Evolutionary conservation across 2,888 invertebrate species (phyloP), one percentile per base, ranked within the genome.

Genomic region (Capitulum mitella): DNA sequence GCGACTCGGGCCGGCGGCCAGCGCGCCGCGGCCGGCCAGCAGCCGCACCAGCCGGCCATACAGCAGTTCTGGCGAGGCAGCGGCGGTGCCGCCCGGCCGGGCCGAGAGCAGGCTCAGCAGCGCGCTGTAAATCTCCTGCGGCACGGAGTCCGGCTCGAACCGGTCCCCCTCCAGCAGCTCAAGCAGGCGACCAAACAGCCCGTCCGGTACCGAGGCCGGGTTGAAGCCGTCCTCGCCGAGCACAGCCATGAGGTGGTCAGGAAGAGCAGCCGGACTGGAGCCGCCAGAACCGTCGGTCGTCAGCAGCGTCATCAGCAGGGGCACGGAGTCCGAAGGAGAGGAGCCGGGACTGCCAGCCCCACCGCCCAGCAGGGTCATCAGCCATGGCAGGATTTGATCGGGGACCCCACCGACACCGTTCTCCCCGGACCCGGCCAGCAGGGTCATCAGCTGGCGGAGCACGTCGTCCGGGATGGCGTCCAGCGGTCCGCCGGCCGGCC

Each of bases 21-120:
- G 61, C 29, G n/a, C 32, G 16, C 61, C 16, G 61, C 61, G 61
- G 61, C 32, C n/a, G n/a, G 61, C 61, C 61, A 61, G 61, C 61
- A 61, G 61, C 61, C 32, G 61, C 61, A 61, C 32, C 61, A 32
- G 32, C 14, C 61, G 61, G 61, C 32, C 32, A 16, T 14, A 32
- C 14, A 61, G 61, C 61, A 1, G 61, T 32, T 61, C 61, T 2
- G 61, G 16, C 61, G 29, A n/a, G n/a, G 3, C 61, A 61, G 32
- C 43, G 43, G 6, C 6, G 6, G 6, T 8, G 6, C 43, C 43
- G 43, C 43, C 43, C 43, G 43, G 12, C 12, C 32, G 32, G 61
- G 14, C 61, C 14, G n/a, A 29, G 61, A 6, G n/a, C 32, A 58
- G 58, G 22, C 22, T 14, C 10, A 29, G 6, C 61, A 61, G 61